Conservation (phyloP, 2,113 vertebrate genomes). For the Silurus glanis region DNA sequence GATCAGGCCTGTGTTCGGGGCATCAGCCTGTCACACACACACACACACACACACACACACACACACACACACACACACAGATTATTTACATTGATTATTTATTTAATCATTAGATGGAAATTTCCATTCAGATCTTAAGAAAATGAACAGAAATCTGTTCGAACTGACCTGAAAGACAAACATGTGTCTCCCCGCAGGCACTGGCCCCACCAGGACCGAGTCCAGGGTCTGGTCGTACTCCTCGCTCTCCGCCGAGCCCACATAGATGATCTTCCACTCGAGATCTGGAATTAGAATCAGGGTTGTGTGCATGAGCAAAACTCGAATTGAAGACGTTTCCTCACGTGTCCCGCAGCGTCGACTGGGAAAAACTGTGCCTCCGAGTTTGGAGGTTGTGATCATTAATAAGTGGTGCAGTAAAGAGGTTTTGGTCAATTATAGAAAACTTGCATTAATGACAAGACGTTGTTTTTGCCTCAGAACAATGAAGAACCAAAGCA, state of each 20-base stretch:
- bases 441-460: too few relatives aligned
- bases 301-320: too few relatives aligned
- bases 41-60: neutral
- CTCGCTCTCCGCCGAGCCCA: slow-evolving; percentile 90
- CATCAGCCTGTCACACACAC: slow-evolving; percentile 76
- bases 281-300: slow-evolving; percentile 71
- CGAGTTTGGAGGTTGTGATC: neutral
- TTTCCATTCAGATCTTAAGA: neutral
- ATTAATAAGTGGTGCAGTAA: too few relatives aligned
- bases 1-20: slow-evolving; percentile 83
- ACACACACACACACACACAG: neutral
- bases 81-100: neutral
- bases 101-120: neutral
- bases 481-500: too few relatives aligned
- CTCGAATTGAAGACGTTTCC: too few relatives aligned
- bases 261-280: slow-evolving; percentile 93
- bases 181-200: slow-evolving; percentile 90
- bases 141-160: neutral
- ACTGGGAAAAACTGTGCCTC: neutral
- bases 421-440: too few relatives aligned
- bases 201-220: slow-evolving; percentile 87
- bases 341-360: neutral
- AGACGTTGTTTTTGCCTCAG: too few relatives aligned
- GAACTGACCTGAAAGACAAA: slow-evolving; percentile 86
- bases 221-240: slow-evolving; percentile 89